Conservation (phyloP, 2,888 invertebrate species). For the Erebia ligea region DNA sequence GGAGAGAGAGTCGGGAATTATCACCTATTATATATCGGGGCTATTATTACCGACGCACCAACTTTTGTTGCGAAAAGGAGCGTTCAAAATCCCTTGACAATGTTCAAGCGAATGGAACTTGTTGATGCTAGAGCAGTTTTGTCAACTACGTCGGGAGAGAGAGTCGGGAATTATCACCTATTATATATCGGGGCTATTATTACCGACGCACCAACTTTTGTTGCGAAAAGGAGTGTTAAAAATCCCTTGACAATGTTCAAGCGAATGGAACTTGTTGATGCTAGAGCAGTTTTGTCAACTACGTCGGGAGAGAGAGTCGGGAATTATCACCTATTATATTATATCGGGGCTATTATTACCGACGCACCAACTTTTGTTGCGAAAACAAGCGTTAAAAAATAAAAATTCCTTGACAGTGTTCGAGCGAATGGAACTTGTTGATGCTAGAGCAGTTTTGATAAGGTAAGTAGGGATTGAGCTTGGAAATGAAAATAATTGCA, state of each 20-base stretch:
- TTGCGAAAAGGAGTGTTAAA: not conserved
- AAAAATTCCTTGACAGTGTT: not conserved
- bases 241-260: not conserved
- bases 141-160: slow-evolving; percentile 47
- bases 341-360: not conserved
- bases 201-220: not conserved
- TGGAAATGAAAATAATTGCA: too few species aligned
- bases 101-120: too few species aligned
- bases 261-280: too few species aligned
- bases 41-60: not conserved
- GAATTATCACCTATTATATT: slow-evolving; percentile 12
- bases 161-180: slow-evolving; percentile 14
- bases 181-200: not conserved
- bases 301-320: slow-evolving; percentile 38
- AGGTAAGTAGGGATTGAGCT: too few species aligned
- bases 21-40: slow-evolving; percentile 2
- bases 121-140: too few species aligned
- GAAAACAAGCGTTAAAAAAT: not conserved
- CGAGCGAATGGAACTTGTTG: too few species aligned
- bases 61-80: not conserved
- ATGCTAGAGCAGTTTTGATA: too few species aligned
- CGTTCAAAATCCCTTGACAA: not conserved
- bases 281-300: slow-evolving; percentile 43
- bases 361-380: not conserved
- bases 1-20: slow-evolving; percentile 34